A percentile compares a stretch with the other conserved stretches of the same genome.
phyloP scores from a whole-genome alignment of 2,797 vertebrate genomes.

The Mus spretus region DNA sequence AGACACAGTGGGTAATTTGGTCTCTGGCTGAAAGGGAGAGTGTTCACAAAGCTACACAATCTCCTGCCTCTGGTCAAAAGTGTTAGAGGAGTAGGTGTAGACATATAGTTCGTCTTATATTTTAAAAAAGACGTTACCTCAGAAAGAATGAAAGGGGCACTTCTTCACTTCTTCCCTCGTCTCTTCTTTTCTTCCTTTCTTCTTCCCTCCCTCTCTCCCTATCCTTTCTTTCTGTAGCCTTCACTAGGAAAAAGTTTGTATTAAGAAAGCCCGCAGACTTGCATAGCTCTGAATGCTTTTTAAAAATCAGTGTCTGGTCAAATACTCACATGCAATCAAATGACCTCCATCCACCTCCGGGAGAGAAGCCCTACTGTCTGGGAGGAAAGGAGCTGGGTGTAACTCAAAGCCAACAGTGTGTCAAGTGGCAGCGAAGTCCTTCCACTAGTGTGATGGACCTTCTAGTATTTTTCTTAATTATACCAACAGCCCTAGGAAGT shows the following conservation, averaged over 20 bases:
- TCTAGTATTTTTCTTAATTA: slow-evolving; percentile 8
- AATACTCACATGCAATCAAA: neutral
- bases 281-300: slow-evolving; percentile 22
- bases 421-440: neutral
- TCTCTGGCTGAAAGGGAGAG: neutral
- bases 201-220: neutral
- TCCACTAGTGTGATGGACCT: neutral
- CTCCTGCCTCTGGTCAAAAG: neutral
- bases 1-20: neutral
- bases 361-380: neutral
- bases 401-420: neutral
- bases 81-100: neutral
- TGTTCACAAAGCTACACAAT: neutral
- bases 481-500: neutral
- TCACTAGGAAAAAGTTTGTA: neutral
- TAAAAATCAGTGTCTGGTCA: neutral
- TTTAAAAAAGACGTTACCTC: slow-evolving; percentile 10
- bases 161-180: accelerated
- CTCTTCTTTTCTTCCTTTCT: neutral
- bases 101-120: neutral
- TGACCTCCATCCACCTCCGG: neutral
- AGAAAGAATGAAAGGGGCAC: neutral
- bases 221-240: neutral
- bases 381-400: neutral
- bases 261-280: neutral